Evolutionary conservation across 1,140 invertebrate genomes (phyloP).

Genomic region (Nebria ingens): DNA sequence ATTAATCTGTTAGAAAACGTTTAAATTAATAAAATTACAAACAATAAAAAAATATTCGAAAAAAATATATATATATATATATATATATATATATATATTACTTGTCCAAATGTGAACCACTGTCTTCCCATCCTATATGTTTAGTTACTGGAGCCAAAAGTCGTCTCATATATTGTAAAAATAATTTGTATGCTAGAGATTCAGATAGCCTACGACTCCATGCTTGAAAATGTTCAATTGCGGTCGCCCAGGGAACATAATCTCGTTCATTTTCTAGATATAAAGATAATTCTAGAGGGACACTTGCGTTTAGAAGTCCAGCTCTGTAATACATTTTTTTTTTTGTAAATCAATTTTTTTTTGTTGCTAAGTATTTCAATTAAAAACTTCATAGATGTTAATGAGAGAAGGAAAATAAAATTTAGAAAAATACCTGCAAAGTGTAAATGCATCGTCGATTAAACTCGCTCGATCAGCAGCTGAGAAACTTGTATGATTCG

Average conservation of each 20-base stretch:
- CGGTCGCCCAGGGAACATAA: conserved; percentile 65
- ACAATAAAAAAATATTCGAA: background rate
- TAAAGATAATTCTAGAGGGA: conserved; percentile 55
- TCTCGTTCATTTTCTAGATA: conserved; percentile 63
- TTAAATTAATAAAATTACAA: background rate
- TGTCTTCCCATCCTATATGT: conserved; percentile 54
- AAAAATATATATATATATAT: conserved; percentile 5
- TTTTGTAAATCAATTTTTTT: too few relatives aligned
- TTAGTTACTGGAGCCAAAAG: conserved; percentile 49
- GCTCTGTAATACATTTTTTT: conserved; percentile 40
- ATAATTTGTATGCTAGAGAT: conserved; percentile 51
- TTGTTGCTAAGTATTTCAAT: too few relatives aligned
- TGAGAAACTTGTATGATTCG: conserved; percentile 55
- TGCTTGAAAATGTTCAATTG: conserved; percentile 53
- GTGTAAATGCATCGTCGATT: conserved; percentile 66
- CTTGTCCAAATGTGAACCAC: conserved; percentile 56
- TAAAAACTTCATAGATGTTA: too few relatives aligned
- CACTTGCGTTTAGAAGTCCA: conserved; percentile 53
- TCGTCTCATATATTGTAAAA: conserved; percentile 49
- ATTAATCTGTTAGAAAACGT: conserved; percentile 25
- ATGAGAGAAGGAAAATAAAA: too few relatives aligned
- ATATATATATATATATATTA: conserved; percentile 26
- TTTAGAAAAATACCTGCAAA: conserved; percentile 45
- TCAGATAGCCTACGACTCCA: conserved; percentile 57
- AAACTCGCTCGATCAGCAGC: conserved; percentile 63